Base-by-base conservation (phyloP, 2,888 invertebrate genomes). In the Drosophila eohydei region DNA sequence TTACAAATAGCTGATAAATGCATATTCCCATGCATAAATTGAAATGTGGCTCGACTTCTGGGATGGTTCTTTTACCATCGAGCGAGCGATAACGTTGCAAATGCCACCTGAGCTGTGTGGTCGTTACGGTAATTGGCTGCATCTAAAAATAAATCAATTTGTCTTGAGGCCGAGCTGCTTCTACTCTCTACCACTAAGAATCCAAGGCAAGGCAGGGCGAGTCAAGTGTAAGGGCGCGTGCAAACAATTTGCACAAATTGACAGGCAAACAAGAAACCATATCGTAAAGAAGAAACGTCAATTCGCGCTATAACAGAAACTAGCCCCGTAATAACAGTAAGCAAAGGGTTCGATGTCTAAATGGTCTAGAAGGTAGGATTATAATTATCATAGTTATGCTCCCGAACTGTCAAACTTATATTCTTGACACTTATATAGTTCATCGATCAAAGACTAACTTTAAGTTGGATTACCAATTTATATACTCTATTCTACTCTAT, bases 81-180 rank as follows among this genome's bases (percentile, higher is more conserved):
- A 21, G 36, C 21, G 16, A 40, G 50, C 63, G 52, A 36, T 57
- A 38, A 61, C 40, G 32, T 48, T 50, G 32, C 41, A 68, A 55
- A 34, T 48, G 51, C 44, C 71, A 64, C 57, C 54, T 60, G 32
- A 75, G 73, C 70, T 70, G 74, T 55, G 64, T 40, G 48, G 50
- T 30, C 59, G 63, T 74, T 56, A 62, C 77, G 81, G 68, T 74
- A 83, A 83, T 81, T 81, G 60, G 70, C 72, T 66, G 21, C 58
- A 52, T 74, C 80, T 77, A 77, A 71, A 76, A 69, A 74, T 74
- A 77, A 79, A 81, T 81, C 77, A 72, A 71, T 86, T 83, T 77
- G 71, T 52, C 32, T 28, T 48, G 43, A 14, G 48, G 12, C 26
- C 30, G 46, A 5, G 3, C 6, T 34, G n/a, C 43, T 43, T 38